A percentile compares a stretch with the other conserved stretches of the same genome.
Evolutionary conservation across 1,140 invertebrate genomes (phyloP).

Genomic region (Neuroterus valhalla): DNA sequence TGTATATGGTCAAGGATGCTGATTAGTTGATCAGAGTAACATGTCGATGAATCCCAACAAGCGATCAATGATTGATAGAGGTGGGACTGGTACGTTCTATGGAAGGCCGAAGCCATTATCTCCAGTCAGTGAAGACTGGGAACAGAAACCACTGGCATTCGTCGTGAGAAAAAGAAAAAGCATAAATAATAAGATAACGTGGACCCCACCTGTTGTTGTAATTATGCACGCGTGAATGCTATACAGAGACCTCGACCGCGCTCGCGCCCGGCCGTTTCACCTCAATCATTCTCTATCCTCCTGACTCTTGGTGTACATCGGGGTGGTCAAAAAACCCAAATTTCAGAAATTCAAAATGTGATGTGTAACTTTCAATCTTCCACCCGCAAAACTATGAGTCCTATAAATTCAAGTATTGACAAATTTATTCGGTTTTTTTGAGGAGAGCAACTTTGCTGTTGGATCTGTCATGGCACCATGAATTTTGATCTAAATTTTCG

Average conservation of each 20-base stretch:
- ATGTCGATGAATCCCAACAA: constrained; percentile 48
- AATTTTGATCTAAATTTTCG: too few relatives aligned
- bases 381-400: too few relatives aligned
- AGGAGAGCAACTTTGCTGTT: too few relatives aligned
- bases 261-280: neutral
- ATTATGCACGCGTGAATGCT: constrained; percentile 38
- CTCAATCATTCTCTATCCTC: too few relatives aligned
- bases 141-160: constrained; percentile 58
- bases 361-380: too few relatives aligned
- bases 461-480: too few relatives aligned
- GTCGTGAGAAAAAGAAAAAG: constrained; percentile 63
- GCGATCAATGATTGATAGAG: constrained; percentile 43
- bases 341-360: too few relatives aligned
- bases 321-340: too few relatives aligned
- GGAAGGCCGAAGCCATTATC: constrained; percentile 65
- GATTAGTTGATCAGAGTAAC: neutral
- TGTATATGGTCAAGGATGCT: too few relatives aligned
- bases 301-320: too few relatives aligned
- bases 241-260: constrained; percentile 56
- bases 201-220: constrained; percentile 43
- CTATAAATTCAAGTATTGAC: too few relatives aligned
- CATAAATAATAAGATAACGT: constrained; percentile 41
- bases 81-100: constrained; percentile 35
- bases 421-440: too few relatives aligned
- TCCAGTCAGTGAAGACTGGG: constrained; percentile 46